phyloP scores from a whole-genome alignment of 2,797 vertebrate genomes.

The Peromyscus melanophrys region DNA sequence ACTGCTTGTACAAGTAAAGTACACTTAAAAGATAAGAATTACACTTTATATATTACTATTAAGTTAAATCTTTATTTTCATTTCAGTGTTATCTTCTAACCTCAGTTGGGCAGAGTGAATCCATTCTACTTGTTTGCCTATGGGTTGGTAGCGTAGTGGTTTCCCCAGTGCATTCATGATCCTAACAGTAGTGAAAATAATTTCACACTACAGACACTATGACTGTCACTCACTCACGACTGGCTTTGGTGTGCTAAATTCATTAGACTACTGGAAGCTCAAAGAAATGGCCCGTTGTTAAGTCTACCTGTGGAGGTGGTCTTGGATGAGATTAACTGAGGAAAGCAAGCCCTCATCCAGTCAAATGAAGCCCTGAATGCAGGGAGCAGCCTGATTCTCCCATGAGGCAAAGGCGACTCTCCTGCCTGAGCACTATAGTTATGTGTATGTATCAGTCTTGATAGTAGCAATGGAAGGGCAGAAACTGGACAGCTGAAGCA shows the following conservation, averaged over 20 bases:
- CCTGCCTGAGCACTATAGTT: neutral
- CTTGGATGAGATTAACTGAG: neutral
- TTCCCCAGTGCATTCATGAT: neutral
- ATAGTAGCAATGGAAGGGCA: neutral
- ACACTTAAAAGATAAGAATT: neutral
- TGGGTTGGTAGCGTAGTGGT: neutral
- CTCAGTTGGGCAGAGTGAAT: neutral
- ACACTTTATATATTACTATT: neutral
- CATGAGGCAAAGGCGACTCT: neutral
- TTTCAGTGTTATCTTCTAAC: slow-evolving; percentile 13
- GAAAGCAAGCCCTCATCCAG: neutral
- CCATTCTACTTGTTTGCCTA: neutral
- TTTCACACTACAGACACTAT: neutral
- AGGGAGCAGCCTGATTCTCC: neutral
- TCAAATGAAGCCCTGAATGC: neutral
- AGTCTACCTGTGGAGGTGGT: neutral
- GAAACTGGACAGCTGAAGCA: neutral
- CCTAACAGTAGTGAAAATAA: neutral
- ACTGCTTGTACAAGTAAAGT: neutral
- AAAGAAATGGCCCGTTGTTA: neutral
- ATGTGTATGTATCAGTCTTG: neutral
- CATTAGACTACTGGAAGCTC: neutral
- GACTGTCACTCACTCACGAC: neutral
- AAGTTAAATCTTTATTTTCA: slow-evolving; percentile 18
- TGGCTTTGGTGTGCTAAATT: neutral